phyloP scores from a whole-genome alignment of 2,797 vertebrate genomes.

The Sibirionetta formosa region DNA sequence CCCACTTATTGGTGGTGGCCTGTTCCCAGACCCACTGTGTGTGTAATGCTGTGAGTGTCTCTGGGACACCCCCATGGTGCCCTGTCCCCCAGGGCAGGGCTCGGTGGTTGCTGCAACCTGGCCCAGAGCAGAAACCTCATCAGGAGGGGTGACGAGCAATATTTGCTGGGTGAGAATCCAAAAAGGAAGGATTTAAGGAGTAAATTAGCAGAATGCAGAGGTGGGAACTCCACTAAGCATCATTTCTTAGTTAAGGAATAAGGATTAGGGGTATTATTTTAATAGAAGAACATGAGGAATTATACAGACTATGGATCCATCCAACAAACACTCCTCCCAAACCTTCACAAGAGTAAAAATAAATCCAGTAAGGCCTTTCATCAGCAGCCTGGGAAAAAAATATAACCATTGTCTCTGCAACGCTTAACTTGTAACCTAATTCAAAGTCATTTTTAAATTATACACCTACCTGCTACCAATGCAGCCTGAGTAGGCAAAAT shows the following conservation, averaged over 20 bases:
- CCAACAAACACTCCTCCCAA: conserved; percentile 56
- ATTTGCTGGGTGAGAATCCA: background rate
- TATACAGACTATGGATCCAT: background rate
- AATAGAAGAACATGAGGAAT: background rate
- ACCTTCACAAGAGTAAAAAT: conserved; percentile 18
- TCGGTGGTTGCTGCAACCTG: background rate
- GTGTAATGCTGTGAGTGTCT: background rate
- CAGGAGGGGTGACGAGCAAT: background rate
- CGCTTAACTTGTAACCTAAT: conserved; percentile 24
- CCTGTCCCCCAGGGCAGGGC: background rate
- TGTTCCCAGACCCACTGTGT: background rate
- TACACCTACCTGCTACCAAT: conserved; percentile 49
- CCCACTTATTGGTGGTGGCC: background rate
- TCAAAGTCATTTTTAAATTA: conserved; percentile 47
- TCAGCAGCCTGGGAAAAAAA: background rate
- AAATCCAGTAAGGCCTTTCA: conserved; percentile 35
- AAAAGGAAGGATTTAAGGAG: background rate
- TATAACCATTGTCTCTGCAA: background rate
- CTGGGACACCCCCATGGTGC: rapidly evolving
- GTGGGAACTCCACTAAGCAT: background rate
- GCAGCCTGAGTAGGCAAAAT: conserved; percentile 49
- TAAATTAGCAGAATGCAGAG: background rate
- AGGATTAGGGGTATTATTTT: conserved; percentile 35
- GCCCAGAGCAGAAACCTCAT: background rate
- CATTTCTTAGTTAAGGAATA: background rate